A percentile compares a stretch with the other conserved stretches of the same genome.
Conservation (phyloP, 1,140 invertebrate species). For the Zaprionus ghesquierei region DNA sequence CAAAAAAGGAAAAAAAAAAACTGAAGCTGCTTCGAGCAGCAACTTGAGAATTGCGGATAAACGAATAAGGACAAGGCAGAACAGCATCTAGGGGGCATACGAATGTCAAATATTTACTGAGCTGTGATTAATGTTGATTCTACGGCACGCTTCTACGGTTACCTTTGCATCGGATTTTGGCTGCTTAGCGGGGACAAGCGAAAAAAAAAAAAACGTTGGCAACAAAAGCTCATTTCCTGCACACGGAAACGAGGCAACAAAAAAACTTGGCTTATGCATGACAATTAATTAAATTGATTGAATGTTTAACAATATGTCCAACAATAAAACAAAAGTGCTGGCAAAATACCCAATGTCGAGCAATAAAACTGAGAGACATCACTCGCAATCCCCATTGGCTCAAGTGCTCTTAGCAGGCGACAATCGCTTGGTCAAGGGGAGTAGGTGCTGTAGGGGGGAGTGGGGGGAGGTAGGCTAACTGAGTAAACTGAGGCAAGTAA, state of each 20-base stretch:
- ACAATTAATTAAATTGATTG: conserved; percentile 76
- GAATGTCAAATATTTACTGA: conserved; percentile 80
- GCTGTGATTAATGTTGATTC: conserved; percentile 80
- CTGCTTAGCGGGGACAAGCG: conserved; percentile 34
- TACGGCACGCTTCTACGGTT: conserved; percentile 41
- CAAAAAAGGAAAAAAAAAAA: no score
- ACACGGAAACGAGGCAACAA: not conserved
- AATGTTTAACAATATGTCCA: conserved; percentile 62
- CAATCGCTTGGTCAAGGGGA: not conserved
- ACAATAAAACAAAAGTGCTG: conserved; percentile 50
- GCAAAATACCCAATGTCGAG: conserved; percentile 12
- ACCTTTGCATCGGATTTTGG: conserved; percentile 48
- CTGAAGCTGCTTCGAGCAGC: no score
- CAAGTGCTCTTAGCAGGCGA: conserved; percentile 33
- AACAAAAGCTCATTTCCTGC: conserved; percentile 57
- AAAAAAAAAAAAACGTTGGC: conserved; percentile 10
- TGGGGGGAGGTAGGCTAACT: not conserved
- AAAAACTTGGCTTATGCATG: conserved; percentile 27
- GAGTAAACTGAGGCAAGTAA: conserved; percentile 26
- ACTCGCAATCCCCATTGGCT: conserved; percentile 8
- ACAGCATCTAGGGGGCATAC: conserved; percentile 38
- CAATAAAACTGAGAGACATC: conserved; percentile 29
- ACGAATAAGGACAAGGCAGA: conserved; percentile 1
- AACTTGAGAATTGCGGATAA: conserved; percentile 25
- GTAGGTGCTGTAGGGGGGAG: no score